These are phyloP conservation scores for Pseudococcus jackbeardsleyi DNA, from an alignment of 2,888 invertebrate genomes.

Conservation along the genomic window DNA sequence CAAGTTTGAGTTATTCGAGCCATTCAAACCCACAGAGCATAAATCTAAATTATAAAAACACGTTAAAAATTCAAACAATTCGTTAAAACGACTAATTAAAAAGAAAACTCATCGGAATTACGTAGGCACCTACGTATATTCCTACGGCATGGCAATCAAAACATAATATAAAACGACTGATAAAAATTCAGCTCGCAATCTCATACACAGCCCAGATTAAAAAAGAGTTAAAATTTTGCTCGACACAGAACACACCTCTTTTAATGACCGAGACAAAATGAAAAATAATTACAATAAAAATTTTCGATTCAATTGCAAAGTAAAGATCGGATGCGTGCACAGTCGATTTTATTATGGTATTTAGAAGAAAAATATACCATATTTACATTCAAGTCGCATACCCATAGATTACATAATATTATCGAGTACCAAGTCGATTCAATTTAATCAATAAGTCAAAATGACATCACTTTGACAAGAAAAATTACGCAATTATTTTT, in stretches of 20 bases:
- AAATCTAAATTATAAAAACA: not conserved
- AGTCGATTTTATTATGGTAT: conserved; percentile 5
- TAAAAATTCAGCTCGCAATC: not conserved
- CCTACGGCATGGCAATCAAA: not conserved
- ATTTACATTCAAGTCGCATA: conserved; percentile 18
- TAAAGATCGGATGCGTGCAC: not conserved
- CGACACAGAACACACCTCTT: not conserved
- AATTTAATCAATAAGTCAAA: conserved; percentile 16
- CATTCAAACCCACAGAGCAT: too few relatives aligned
- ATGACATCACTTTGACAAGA: not conserved
- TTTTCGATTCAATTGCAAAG: not conserved
- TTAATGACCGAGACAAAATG: conserved; percentile 14
- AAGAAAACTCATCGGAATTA: not conserved
- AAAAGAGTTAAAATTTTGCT: not conserved
- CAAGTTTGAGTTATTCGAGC: too few relatives aligned
- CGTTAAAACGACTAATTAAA: not conserved
- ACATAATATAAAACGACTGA: not conserved
- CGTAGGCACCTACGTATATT: not conserved
- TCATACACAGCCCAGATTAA: not conserved
- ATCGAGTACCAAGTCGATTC: not conserved
- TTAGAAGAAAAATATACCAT: not conserved
- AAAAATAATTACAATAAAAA: conserved; percentile 9
- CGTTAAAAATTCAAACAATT: conserved; percentile 6
- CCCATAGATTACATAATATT: conserved; percentile 8
- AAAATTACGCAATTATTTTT: not conserved